Evolutionary conservation across 1,140 invertebrate genomes (phyloP).

Genomic region (Meteorus sp.): DNA sequence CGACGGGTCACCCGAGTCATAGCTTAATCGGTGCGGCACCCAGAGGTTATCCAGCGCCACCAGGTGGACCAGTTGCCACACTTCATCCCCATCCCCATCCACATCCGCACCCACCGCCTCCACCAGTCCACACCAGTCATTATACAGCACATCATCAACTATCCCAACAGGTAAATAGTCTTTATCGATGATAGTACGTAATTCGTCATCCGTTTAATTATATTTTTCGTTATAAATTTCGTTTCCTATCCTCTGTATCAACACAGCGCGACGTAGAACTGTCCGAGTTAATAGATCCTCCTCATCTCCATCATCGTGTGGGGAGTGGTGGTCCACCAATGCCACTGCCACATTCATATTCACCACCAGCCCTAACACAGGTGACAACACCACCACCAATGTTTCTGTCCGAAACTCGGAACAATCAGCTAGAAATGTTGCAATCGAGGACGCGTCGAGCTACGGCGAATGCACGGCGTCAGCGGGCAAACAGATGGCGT

Average conservation of each 20-base stretch:
- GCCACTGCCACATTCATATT: conserved; percentile 55
- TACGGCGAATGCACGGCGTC: conserved; percentile 51
- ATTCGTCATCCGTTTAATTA: too few species aligned
- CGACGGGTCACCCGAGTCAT: conserved; percentile 45
- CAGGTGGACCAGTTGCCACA: conserved; percentile 47
- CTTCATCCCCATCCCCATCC: conserved; percentile 50
- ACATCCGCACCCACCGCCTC: conserved; percentile 48
- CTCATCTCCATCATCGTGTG: conserved; percentile 47
- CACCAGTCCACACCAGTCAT: conserved; percentile 49
- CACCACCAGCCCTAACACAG: conserved; percentile 52
- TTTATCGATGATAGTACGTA: conserved; percentile 8
- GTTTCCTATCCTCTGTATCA: background rate
- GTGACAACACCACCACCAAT: conserved; percentile 60
- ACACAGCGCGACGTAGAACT: conserved; percentile 49
- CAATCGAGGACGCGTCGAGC: conserved; percentile 54
- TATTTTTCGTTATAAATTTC: too few species aligned
- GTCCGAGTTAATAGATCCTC: conserved; percentile 48
- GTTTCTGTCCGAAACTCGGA: conserved; percentile 61
- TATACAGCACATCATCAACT: conserved; percentile 53
- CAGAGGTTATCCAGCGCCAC: conserved; percentile 49
- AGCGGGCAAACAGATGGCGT: conserved; percentile 62
- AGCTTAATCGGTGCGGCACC: conserved; percentile 46
- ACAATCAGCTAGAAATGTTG: conserved; percentile 55
- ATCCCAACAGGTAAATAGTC: conserved; percentile 53
- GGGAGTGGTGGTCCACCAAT: conserved; percentile 48